Conservation (phyloP, 2,113 vertebrate genomes). For the Burhinus oedicnemus region DNA sequence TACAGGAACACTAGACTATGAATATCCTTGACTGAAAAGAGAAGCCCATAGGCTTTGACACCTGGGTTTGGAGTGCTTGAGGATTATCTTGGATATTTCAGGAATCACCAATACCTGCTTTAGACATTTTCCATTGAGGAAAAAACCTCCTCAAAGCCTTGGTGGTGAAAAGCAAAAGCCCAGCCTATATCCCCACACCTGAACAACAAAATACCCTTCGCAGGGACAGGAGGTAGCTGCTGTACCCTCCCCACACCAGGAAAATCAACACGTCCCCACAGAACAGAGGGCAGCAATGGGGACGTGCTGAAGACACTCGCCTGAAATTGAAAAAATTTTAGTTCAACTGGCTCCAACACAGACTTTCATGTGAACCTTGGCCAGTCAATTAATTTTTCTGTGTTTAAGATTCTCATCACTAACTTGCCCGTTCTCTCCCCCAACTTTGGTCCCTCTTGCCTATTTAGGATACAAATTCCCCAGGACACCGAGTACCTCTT, state of each 20-base stretch:
- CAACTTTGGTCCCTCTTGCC: background rate
- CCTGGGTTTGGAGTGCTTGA: background rate
- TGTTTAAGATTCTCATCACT: background rate
- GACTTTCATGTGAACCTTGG: background rate
- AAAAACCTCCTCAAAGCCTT: background rate
- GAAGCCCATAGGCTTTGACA: background rate
- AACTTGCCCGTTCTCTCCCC: background rate
- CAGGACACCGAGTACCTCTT: background rate
- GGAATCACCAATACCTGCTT: background rate
- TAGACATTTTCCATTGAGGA: background rate
- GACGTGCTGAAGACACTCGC: background rate
- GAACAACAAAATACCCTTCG: background rate
- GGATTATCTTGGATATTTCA: background rate
- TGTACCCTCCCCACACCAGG: background rate
- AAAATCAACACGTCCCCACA: background rate
- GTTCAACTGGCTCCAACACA: background rate
- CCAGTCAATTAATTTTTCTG: background rate
- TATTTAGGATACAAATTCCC: background rate
- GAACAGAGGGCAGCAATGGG: background rate
- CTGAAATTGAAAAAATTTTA: background rate
- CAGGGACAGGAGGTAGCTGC: background rate
- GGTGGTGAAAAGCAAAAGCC: background rate
- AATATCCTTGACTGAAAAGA: background rate
- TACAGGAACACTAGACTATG: background rate
- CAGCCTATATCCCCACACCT: background rate